These are phyloP conservation scores for Erethizon dorsatum DNA, from an alignment of 2,797 vertebrate species.

Conservation along the genomic window DNA sequence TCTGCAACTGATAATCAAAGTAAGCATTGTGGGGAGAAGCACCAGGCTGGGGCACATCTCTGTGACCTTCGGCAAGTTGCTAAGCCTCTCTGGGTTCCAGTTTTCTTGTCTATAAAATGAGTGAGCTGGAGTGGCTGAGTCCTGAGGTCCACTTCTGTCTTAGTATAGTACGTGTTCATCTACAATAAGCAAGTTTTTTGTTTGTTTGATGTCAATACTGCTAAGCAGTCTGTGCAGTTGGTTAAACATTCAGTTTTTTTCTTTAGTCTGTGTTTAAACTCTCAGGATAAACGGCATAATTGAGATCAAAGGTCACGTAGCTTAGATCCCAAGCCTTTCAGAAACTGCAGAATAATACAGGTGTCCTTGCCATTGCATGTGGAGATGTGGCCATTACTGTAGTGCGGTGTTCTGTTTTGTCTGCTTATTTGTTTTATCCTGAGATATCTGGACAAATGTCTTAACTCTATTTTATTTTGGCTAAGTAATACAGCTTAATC, in stretches of 20 bases:
- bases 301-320: neutral
- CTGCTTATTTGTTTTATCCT: neutral
- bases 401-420: neutral
- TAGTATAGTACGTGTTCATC: neutral
- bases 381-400: neutral
- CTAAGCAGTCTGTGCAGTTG: neutral
- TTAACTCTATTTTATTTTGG: constrained; percentile 69
- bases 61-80: neutral
- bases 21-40: neutral
- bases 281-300: neutral
- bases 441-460: constrained; percentile 52
- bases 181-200: neutral
- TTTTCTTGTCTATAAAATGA: constrained; percentile 30
- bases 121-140: neutral
- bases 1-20: neutral
- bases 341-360: neutral
- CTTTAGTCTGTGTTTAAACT: neutral
- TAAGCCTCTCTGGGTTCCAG: neutral
- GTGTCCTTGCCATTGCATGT: neutral
- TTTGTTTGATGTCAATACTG: neutral
- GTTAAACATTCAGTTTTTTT: neutral
- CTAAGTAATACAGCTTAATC: constrained; percentile 57
- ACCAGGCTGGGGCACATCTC: neutral
- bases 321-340: neutral
- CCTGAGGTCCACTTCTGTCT: neutral